Evolutionary conservation across 2,113 vertebrate genomes (phyloP).

Genomic region (Echinops telfairi): DNA sequence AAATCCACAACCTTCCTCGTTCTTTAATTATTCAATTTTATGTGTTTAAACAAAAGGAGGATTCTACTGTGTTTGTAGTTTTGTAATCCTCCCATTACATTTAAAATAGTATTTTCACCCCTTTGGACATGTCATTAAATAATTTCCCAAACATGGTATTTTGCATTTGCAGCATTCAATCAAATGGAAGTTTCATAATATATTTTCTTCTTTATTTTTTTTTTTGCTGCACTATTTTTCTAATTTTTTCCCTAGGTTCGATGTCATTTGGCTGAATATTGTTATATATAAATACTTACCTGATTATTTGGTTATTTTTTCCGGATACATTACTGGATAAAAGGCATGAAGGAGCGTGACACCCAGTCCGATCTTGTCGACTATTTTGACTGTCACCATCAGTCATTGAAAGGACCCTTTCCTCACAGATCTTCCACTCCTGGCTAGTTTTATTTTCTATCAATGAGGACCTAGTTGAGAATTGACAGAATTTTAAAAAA

Average conservation of each 20-base stretch:
- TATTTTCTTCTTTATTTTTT: slow-evolving; percentile 1
- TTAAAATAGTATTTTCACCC: slow-evolving; percentile 19
- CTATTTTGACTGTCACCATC: neutral
- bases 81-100: neutral
- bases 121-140: slow-evolving; percentile 23
- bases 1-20: too few species aligned
- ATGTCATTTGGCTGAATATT: neutral
- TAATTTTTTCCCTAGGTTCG: neutral
- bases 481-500: neutral
- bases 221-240: neutral
- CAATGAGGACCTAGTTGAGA: neutral
- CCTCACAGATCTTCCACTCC: neutral
- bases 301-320: slow-evolving; percentile 54
- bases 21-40: slow-evolving; percentile 40
- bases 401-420: neutral
- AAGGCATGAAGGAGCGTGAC: neutral
- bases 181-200: neutral
- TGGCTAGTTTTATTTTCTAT: slow-evolving; percentile 33
- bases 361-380: neutral
- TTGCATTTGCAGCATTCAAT: neutral
- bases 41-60: slow-evolving; percentile 34
- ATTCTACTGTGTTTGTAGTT: neutral
- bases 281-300: slow-evolving; percentile 14
- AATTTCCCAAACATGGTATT: neutral
- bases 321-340: neutral